Evolutionary conservation across 2,888 invertebrate genomes (phyloP).

Genomic region (Polyommatus icarus): DNA sequence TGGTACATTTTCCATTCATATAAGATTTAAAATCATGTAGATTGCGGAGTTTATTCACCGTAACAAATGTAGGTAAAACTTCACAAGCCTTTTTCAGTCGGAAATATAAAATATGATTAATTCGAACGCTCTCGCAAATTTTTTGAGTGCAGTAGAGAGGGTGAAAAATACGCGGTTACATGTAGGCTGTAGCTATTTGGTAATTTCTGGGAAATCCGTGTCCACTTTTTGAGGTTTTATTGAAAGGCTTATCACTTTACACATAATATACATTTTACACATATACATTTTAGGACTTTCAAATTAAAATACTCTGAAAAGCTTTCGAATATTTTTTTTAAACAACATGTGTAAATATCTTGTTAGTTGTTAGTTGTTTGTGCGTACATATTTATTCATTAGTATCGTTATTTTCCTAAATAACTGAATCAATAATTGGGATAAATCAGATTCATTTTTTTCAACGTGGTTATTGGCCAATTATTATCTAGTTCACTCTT

Average conservation of each 20-base stretch:
- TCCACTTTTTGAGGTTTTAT: neutral
- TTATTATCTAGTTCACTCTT: too few species aligned
- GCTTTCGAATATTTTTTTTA: neutral
- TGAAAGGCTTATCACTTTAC: neutral
- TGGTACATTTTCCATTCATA: neutral
- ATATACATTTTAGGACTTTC: neutral
- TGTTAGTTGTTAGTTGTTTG: too few species aligned
- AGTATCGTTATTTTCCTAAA: too few species aligned
- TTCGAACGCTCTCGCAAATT: constrained; percentile 1
- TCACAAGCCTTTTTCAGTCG: constrained; percentile 3
- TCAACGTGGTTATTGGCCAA: too few species aligned
- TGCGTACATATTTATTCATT: too few species aligned
- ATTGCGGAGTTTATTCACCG: neutral
- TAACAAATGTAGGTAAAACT: constrained; percentile 7
- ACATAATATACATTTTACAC: neutral
- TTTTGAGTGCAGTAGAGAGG: neutral
- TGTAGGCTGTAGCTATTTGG: neutral
- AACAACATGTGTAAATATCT: too few species aligned
- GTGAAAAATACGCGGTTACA: neutral
- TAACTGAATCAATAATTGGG: too few species aligned
- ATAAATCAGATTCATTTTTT: too few species aligned
- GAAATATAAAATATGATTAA: constrained; percentile 5
- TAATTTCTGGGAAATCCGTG: neutral
- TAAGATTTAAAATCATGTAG: neutral
- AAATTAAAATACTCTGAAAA: neutral